Conservation (phyloP, 2,113 vertebrate species). For the Ceratotherium simum region DNA sequence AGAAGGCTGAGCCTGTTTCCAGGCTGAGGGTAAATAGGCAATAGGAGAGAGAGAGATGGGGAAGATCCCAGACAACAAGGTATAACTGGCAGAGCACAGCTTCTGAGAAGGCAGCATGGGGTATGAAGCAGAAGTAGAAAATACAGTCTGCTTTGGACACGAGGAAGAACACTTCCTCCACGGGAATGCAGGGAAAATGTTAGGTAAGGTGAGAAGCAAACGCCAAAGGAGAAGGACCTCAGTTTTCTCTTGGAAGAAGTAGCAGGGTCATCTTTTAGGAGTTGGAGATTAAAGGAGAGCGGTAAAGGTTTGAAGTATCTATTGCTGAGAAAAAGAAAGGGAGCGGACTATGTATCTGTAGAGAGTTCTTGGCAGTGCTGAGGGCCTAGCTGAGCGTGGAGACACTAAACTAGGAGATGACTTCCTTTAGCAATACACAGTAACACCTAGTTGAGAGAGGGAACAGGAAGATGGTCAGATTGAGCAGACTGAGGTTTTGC, state of each 20-base stretch:
- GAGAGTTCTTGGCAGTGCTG: background rate
- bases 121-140: background rate
- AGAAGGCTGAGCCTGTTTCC: background rate
- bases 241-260: background rate
- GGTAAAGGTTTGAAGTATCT: background rate
- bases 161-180: background rate
- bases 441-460: background rate
- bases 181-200: background rate
- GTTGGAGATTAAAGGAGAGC: background rate
- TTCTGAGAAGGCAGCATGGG: background rate
- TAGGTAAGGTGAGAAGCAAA: background rate
- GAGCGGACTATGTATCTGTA: background rate
- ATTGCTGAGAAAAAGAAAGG: conserved; percentile 11
- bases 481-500: conserved; percentile 1
- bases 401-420: background rate
- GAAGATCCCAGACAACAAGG: background rate
- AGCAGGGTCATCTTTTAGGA: conserved; percentile 30
- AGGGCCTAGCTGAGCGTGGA: background rate
- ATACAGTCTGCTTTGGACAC: background rate
- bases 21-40: background rate
- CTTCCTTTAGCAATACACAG: background rate
- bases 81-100: background rate
- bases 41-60: background rate
- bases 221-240: background rate
- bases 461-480: background rate